A percentile compares a stretch with the other conserved stretches of the same genome.
These are phyloP conservation scores for Ginglymostoma cirratum DNA, from an alignment of 2,113 vertebrate species.

Conservation along the genomic window DNA sequence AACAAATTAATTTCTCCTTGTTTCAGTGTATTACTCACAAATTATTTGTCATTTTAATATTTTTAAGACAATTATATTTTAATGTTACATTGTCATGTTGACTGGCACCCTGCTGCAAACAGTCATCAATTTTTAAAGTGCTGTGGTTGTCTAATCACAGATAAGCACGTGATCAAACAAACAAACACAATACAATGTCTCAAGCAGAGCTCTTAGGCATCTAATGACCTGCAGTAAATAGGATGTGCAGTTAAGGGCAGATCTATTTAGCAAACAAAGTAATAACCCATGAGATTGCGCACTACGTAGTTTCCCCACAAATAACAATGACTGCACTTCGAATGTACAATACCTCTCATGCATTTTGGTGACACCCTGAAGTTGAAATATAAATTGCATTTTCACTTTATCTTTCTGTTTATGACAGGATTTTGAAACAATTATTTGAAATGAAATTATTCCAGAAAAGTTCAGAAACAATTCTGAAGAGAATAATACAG, in stretches of 20 bases:
- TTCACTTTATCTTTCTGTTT: background rate
- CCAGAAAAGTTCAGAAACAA: background rate
- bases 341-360: background rate
- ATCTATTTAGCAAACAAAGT: constrained; percentile 29
- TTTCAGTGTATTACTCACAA: background rate
- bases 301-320: background rate
- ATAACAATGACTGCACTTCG: background rate
- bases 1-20: background rate
- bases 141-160: background rate
- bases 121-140: background rate
- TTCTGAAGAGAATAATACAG: background rate
- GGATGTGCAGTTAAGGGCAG: constrained; percentile 27
- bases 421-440: background rate
- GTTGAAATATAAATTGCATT: background rate
- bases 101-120: background rate
- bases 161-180: constrained; percentile 7
- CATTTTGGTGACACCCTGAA: background rate
- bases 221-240: constrained; percentile 33
- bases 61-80: constrained; percentile 21
- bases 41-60: background rate
- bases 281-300: constrained; percentile 23
- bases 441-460: background rate
- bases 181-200: constrained; percentile 1
- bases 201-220: constrained; percentile 15
- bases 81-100: background rate